These are phyloP conservation scores for Prionailurus viverrinus DNA, from an alignment of 2,113 vertebrate species.

Conservation along the genomic window DNA sequence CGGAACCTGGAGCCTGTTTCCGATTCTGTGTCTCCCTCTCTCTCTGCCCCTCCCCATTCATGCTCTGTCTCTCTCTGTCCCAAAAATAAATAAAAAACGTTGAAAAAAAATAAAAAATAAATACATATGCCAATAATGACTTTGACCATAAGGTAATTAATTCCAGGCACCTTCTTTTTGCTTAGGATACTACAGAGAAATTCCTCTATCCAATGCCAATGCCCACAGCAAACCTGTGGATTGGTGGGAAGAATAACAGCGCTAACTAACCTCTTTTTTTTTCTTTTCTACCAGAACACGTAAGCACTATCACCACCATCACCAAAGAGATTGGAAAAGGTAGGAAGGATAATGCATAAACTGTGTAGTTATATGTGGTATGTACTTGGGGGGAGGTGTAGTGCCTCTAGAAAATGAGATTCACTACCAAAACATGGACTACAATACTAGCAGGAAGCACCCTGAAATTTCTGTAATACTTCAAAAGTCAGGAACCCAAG, in stretches of 20 bases:
- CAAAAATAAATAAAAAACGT: no score
- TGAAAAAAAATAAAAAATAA: background rate
- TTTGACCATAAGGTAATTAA: conserved; percentile 20
- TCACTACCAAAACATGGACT: background rate
- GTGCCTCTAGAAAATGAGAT: background rate
- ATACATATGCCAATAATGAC: conserved; percentile 14
- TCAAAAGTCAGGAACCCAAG: background rate
- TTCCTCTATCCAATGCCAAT: background rate
- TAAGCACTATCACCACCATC: conserved; percentile 48
- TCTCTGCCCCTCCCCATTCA: no score
- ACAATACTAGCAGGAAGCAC: background rate
- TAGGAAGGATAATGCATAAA: background rate
- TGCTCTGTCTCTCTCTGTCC: no score
- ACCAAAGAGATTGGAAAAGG: conserved; percentile 69
- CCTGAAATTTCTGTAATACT: background rate
- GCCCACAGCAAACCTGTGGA: background rate
- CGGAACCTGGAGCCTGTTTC: no score
- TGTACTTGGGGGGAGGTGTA: background rate
- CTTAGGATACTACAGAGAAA: background rate
- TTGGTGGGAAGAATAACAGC: background rate
- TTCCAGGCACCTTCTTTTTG: conserved; percentile 3
- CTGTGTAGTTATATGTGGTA: background rate
- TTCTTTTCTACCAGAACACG: conserved; percentile 33
- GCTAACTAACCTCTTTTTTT: conserved; percentile 36
- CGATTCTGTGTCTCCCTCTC: no score